Evolutionary conservation across 2,113 vertebrate genomes (phyloP).

Genomic region (Periophthalmodon schlosseri): DNA sequence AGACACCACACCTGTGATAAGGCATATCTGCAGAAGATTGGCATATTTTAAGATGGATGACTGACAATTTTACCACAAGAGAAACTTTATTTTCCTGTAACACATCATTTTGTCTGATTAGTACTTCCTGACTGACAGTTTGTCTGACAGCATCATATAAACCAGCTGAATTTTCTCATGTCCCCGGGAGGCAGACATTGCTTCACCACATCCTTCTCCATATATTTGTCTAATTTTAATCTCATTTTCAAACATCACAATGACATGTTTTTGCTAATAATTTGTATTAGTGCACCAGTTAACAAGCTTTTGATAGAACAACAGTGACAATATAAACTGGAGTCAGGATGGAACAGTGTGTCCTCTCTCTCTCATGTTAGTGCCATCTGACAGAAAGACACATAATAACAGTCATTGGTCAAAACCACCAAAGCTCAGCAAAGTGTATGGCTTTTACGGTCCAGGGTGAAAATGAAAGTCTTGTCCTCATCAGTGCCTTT

Average conservation of each 20-base stretch:
- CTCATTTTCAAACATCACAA: constrained; percentile 9
- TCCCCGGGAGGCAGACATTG: constrained; percentile 34
- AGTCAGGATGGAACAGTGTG: background rate
- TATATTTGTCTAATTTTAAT: constrained; percentile 48
- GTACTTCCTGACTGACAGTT: constrained; percentile 16
- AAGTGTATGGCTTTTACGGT: background rate
- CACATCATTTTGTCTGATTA: constrained; percentile 4
- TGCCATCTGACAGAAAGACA: background rate
- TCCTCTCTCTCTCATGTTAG: background rate
- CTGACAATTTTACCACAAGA: constrained; percentile 1
- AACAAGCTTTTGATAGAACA: background rate
- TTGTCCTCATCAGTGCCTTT: background rate
- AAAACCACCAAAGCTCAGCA: background rate
- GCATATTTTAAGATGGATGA: background rate
- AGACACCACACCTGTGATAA: background rate
- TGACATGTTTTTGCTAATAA: background rate
- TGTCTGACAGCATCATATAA: constrained; percentile 41
- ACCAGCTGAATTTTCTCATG: constrained; percentile 28
- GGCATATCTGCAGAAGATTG: background rate
- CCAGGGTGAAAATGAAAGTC: background rate
- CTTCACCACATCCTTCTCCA: constrained; percentile 18
- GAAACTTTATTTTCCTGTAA: constrained; percentile 7
- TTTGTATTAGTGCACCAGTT: background rate
- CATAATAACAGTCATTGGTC: background rate
- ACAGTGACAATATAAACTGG: background rate